Evolutionary conservation across 2,113 vertebrate genomes (phyloP).

Genomic region (Hemichromis elongatus): DNA sequence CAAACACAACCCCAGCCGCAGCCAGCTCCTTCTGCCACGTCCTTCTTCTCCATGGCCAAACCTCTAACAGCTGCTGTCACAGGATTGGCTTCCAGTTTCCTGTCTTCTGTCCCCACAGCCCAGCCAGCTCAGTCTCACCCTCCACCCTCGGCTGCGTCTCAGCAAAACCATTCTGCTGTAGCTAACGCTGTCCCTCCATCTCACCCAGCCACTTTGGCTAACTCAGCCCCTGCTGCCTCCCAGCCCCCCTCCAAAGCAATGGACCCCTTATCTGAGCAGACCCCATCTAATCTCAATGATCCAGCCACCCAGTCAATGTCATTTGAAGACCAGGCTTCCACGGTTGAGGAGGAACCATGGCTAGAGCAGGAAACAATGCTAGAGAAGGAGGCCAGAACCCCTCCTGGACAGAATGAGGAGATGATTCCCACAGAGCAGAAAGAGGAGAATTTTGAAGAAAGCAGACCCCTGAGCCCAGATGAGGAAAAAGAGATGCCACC

Average conservation of each 20-base stretch:
- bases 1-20: slow-evolving; percentile 50
- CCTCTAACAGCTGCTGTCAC: slow-evolving; percentile 71
- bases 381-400: slow-evolving; percentile 33
- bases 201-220: slow-evolving; percentile 45
- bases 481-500: slow-evolving; percentile 59
- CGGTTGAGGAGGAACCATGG: slow-evolving; percentile 48
- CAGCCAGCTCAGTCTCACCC: slow-evolving; percentile 60
- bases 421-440: slow-evolving; percentile 34
- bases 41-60: slow-evolving; percentile 77
- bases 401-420: slow-evolving; percentile 38
- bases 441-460: slow-evolving; percentile 43
- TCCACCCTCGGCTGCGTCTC: slow-evolving; percentile 27
- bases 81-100: slow-evolving; percentile 64
- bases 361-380: slow-evolving; percentile 49
- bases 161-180: slow-evolving; percentile 34
- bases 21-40: slow-evolving; percentile 57
- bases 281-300: slow-evolving; percentile 4
- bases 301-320: slow-evolving; percentile 6
- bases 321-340: slow-evolving; percentile 25
- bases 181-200: slow-evolving; percentile 36
- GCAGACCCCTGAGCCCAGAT: slow-evolving; percentile 39
- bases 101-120: slow-evolving; percentile 55
- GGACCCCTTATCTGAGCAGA: slow-evolving; percentile 33
- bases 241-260: slow-evolving; percentile 24
- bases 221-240: slow-evolving; percentile 1